phyloP scores from a whole-genome alignment of 2,113 vertebrate genomes.

The Antigone vipio region DNA sequence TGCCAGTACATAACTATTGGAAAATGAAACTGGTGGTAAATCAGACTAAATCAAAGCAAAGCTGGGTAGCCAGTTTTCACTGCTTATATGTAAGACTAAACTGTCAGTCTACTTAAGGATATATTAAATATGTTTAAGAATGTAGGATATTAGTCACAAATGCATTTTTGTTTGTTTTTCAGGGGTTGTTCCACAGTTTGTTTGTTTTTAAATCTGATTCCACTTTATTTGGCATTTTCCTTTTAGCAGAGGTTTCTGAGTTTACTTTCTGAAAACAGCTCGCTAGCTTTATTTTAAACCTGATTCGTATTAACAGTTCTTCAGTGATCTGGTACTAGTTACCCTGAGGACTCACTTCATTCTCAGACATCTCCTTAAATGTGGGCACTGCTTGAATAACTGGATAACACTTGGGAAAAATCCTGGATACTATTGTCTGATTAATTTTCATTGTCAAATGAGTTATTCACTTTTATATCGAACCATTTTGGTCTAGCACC shows the following conservation, averaged over 20 bases:
- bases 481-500: background rate
- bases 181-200: background rate
- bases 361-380: background rate
- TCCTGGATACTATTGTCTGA: background rate
- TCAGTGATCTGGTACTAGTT: background rate
- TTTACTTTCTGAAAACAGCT: background rate
- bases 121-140: background rate
- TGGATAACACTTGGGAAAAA: background rate
- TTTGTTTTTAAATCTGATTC: background rate
- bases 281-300: background rate
- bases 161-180: background rate
- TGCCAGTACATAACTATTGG: background rate
- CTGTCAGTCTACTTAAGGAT: background rate
- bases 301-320: background rate
- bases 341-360: background rate
- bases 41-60: background rate
- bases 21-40: constrained; percentile 2
- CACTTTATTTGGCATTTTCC: background rate
- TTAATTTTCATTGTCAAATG: background rate
- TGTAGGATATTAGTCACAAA: background rate
- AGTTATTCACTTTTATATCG: constrained; percentile 1
- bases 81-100: background rate
- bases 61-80: background rate
- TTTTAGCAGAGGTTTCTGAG: background rate
- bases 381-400: background rate